Evolutionary conservation across 1,140 invertebrate species (phyloP).

Genomic region (Paramacrobiotus metropolitanus): DNA sequence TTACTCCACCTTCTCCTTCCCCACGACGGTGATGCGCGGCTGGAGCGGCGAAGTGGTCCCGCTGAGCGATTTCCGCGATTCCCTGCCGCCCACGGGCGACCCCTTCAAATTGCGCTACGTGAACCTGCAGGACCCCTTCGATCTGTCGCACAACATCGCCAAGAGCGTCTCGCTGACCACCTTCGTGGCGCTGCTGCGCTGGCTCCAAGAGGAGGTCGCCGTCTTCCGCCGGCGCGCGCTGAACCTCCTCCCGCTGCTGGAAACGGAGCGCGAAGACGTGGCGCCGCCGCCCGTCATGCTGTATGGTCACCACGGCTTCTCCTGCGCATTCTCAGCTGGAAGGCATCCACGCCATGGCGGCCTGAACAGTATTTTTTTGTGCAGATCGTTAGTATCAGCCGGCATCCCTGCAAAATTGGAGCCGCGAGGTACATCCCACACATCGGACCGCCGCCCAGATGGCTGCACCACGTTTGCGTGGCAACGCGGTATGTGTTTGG

Average conservation of each 20-base stretch:
- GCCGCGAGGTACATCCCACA: too few species aligned
- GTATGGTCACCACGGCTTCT: too few species aligned
- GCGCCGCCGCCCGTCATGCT: not conserved
- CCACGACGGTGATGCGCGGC: slow-evolving; percentile 41
- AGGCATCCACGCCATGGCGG: too few species aligned
- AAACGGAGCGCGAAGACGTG: not conserved
- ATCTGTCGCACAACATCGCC: slow-evolving; percentile 1
- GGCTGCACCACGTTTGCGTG: too few species aligned
- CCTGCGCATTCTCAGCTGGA: too few species aligned
- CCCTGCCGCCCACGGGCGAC: not conserved
- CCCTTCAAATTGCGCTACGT: not conserved
- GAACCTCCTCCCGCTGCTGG: not conserved
- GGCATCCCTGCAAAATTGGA: too few species aligned
- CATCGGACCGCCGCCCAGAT: too few species aligned
- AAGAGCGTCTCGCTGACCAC: not conserved
- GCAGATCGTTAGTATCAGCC: too few species aligned
- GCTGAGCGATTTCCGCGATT: not conserved
- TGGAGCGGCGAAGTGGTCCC: slow-evolving; percentile 27
- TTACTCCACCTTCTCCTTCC: slow-evolving; percentile 49
- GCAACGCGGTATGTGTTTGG: too few species aligned
- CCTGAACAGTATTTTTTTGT: too few species aligned
- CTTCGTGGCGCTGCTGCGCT: not conserved
- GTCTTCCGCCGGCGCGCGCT: not conserved
- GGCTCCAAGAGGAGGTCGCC: not conserved
- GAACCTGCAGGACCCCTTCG: not conserved